These are phyloP conservation scores for Anguilla marmorata DNA, from an alignment of 2,797 vertebrate genomes.

Conservation along the genomic window DNA sequence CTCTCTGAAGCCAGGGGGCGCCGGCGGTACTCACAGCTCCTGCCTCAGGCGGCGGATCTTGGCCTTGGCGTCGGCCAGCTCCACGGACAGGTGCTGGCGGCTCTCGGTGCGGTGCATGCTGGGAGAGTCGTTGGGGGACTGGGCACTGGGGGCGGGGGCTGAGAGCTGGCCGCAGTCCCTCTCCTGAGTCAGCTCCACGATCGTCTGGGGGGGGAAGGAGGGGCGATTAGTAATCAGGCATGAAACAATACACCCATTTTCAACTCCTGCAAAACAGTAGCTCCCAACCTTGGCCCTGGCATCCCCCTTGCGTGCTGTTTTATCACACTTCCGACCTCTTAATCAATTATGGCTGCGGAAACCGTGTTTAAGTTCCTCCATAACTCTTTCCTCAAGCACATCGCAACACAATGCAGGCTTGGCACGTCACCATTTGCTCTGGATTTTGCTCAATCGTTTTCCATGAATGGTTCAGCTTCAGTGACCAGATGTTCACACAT, in stretches of 20 bases:
- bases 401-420: too few relatives aligned
- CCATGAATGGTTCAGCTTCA: too few relatives aligned
- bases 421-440: too few relatives aligned
- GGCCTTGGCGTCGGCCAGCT: constrained; percentile 94
- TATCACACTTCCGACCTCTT: too few relatives aligned
- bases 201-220: constrained; percentile 70
- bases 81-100: constrained; percentile 93
- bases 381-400: too few relatives aligned
- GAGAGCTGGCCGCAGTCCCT: constrained; percentile 86
- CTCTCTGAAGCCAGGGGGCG: background rate
- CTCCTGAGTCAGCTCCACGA: constrained; percentile 91
- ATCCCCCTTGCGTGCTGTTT: too few relatives aligned
- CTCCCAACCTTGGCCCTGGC: too few relatives aligned
- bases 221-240: background rate
- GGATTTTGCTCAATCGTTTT: too few relatives aligned
- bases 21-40: constrained; percentile 84
- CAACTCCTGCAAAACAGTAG: background rate
- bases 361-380: too few relatives aligned
- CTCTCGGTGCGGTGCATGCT: constrained; percentile 95
- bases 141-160: constrained; percentile 73
- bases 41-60: constrained; percentile 92
- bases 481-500: too few relatives aligned
- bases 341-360: too few relatives aligned
- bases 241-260: background rate
- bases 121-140: constrained; percentile 88